phyloP scores from a whole-genome alignment of 2,113 vertebrate genomes.

The Piliocolobus tephrosceles region DNA sequence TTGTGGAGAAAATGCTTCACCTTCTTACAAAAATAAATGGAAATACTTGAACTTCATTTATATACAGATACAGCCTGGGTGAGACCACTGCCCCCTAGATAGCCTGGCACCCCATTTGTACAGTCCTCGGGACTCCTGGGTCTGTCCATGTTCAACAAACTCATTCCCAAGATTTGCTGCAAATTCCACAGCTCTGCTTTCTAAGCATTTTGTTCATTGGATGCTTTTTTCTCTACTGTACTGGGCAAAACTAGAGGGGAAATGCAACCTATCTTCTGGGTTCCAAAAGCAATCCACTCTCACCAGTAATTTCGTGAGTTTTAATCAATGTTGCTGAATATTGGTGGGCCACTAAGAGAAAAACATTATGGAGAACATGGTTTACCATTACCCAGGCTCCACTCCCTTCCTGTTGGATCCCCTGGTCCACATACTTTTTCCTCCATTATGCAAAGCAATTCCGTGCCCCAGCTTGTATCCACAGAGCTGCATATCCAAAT shows the following conservation, averaged over 20 bases:
- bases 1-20: not conserved
- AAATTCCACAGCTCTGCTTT: not conserved
- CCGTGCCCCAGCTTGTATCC: not conserved
- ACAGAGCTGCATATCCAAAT: not conserved
- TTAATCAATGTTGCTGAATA: not conserved
- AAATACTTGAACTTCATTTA: not conserved
- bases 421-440: not conserved
- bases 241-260: not conserved
- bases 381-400: not conserved
- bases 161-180: not conserved
- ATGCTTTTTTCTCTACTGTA: not conserved
- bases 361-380: not conserved
- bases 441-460: not conserved
- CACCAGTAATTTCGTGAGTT: not conserved
- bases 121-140: no score
- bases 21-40: not conserved
- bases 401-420: not conserved
- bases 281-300: not conserved
- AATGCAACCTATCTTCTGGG: not conserved
- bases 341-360: not conserved
- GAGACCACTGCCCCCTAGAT: not conserved
- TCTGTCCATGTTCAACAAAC: not conserved
- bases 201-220: not conserved
- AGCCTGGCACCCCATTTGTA: not conserved
- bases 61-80: not conserved